Conservation (phyloP, 2,888 invertebrate genomes). For the Leptopterna dolabrata region DNA sequence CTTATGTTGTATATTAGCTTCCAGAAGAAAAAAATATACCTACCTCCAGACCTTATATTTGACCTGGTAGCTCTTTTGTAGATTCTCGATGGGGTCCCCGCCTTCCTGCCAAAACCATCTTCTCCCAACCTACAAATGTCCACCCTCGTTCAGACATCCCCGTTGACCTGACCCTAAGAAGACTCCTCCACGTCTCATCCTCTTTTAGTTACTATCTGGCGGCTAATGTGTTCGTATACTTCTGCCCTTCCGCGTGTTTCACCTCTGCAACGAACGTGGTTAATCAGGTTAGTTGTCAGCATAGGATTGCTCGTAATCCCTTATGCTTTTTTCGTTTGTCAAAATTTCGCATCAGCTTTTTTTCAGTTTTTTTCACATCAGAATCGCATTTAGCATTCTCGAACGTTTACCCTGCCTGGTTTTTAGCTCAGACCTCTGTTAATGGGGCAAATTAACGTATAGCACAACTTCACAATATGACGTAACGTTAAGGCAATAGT, state of each 20-base stretch:
- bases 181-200: neutral
- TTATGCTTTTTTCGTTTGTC: no score
- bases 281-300: no score
- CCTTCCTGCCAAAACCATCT: neutral
- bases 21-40: neutral
- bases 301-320: no score
- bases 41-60: neutral
- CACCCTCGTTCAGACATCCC: neutral
- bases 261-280: neutral
- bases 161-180: neutral
- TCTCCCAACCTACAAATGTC: neutral
- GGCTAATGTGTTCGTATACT: constrained; percentile 11
- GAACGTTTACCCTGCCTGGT: no score
- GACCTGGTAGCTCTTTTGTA: neutral
- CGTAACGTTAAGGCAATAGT: no score
- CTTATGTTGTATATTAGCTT: neutral
- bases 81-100: neutral
- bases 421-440: no score
- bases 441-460: no score
- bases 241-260: neutral
- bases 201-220: constrained; percentile 12
- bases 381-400: no score
- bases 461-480: no score
- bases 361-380: no score
- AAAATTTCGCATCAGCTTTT: no score